These are phyloP conservation scores for Drosophila simulans DNA, from an alignment of 1,140 invertebrate species.

Conservation along the genomic window DNA sequence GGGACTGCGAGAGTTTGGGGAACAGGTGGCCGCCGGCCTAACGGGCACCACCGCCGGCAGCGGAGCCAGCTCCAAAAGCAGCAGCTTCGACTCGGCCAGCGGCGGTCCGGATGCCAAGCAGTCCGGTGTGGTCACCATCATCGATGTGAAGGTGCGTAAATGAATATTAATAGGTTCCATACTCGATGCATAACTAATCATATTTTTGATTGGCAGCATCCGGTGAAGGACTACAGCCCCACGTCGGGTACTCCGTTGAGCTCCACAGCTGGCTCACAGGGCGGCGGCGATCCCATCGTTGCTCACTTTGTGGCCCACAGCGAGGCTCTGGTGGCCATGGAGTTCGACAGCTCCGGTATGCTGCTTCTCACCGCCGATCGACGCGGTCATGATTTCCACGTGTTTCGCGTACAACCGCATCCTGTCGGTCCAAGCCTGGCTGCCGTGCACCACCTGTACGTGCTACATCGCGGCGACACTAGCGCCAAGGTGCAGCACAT, in stretches of 20 bases:
- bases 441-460: conserved; percentile 98
- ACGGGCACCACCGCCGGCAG: conserved; percentile 86
- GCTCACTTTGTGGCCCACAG: conserved; percentile 98
- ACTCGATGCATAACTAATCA: background rate
- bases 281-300: conserved; percentile 89
- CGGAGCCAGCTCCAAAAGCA: conserved; percentile 78
- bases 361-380: conserved; percentile 96
- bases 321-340: conserved; percentile 94
- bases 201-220: conserved; percentile 48
- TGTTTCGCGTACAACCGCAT: conserved; percentile 97
- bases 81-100: conserved; percentile 80
- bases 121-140: conserved; percentile 94
- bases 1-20: conserved; percentile 94
- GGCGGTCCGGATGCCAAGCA: conserved; percentile 87
- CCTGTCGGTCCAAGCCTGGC: conserved; percentile 94
- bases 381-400: conserved; percentile 97
- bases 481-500: conserved; percentile 95
- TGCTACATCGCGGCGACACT: conserved; percentile 95
- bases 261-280: conserved; percentile 64
- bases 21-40: conserved; percentile 95
- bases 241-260: conserved; percentile 71
- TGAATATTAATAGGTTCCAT: fast-evolving
- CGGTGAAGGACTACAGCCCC: conserved; percentile 81
- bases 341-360: conserved; percentile 96
- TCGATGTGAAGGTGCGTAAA: conserved; percentile 91